Evolutionary conservation across 1,140 invertebrate genomes (phyloP).

Genomic region (Melipona quadrifasciata): DNA sequence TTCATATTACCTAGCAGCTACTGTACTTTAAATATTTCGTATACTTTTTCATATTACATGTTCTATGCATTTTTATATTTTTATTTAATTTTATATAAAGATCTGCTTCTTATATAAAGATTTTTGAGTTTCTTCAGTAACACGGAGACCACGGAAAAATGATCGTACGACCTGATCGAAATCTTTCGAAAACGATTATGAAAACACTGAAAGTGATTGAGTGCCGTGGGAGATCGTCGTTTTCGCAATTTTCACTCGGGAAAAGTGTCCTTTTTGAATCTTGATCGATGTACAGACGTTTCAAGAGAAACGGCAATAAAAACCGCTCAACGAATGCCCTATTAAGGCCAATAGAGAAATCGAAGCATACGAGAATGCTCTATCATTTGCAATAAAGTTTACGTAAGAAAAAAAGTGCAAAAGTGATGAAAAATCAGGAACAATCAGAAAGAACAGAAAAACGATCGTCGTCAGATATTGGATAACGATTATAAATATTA

Average conservation of each 20-base stretch:
- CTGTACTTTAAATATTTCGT: no score
- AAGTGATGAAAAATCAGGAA: not conserved
- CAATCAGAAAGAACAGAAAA: not conserved
- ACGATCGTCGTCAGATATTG: not conserved
- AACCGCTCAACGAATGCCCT: constrained; percentile 13
- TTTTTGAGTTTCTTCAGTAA: not conserved
- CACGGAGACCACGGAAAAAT: not conserved
- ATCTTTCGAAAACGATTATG: not conserved
- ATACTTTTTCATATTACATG: no score
- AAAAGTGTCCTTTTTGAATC: not conserved
- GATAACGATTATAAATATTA: not conserved
- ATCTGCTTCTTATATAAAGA: not conserved
- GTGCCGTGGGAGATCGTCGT: not conserved
- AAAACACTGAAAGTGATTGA: not conserved
- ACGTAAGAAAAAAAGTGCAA: not conserved
- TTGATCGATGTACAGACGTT: constrained; percentile 8
- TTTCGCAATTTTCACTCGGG: not conserved
- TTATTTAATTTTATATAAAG: no score
- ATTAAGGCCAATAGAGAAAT: constrained; percentile 52
- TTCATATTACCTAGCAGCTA: no score
- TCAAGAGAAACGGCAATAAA: constrained; percentile 35
- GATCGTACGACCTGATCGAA: not conserved
- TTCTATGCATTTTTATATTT: no score
- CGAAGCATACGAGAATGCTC: not conserved
- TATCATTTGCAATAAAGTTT: not conserved